phyloP scores from a whole-genome alignment of 2,888 invertebrate genomes.

The Aproaerema taeniolella region DNA sequence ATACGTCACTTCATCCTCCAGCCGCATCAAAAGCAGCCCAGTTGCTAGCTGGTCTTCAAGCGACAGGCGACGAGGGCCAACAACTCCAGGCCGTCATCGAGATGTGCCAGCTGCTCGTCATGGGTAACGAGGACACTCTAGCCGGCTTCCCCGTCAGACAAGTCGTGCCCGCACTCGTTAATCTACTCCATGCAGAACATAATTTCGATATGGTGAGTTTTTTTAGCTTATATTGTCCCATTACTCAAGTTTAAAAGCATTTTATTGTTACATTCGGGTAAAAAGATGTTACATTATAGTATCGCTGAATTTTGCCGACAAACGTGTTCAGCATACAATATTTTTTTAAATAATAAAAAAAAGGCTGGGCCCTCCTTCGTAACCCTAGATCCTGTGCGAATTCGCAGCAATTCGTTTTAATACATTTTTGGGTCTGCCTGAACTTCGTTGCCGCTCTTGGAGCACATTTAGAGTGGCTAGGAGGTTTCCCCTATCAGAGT shows the following conservation, averaged over 20 bases:
- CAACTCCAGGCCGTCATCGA: constrained; percentile 98
- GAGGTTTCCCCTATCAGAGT: too few relatives aligned
- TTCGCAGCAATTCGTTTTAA: too few relatives aligned
- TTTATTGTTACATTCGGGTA: background rate
- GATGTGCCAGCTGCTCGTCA: constrained; percentile 98
- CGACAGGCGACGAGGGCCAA: constrained; percentile 95
- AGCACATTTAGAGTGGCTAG: too few relatives aligned
- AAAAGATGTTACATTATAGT: too few relatives aligned
- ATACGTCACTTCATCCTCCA: constrained; percentile 36
- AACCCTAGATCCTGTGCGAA: too few relatives aligned
- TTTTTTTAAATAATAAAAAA: too few relatives aligned
- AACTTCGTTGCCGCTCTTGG: too few relatives aligned
- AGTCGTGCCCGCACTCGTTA: constrained; percentile 96
- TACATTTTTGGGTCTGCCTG: too few relatives aligned
- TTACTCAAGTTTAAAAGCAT: background rate
- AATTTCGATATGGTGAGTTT: constrained; percentile 96
- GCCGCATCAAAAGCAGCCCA: constrained; percentile 96
- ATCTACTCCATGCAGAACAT: constrained; percentile 95
- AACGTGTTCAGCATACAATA: too few relatives aligned
- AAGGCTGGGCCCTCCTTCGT: too few relatives aligned
- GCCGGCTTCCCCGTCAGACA: constrained; percentile 99
- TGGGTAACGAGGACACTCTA: constrained; percentile 99
- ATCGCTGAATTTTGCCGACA: too few relatives aligned
- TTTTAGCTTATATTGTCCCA: background rate
- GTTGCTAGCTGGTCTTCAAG: constrained; percentile 92